Conservation (phyloP, 2,113 vertebrate genomes). For the Gallinago undulata region DNA sequence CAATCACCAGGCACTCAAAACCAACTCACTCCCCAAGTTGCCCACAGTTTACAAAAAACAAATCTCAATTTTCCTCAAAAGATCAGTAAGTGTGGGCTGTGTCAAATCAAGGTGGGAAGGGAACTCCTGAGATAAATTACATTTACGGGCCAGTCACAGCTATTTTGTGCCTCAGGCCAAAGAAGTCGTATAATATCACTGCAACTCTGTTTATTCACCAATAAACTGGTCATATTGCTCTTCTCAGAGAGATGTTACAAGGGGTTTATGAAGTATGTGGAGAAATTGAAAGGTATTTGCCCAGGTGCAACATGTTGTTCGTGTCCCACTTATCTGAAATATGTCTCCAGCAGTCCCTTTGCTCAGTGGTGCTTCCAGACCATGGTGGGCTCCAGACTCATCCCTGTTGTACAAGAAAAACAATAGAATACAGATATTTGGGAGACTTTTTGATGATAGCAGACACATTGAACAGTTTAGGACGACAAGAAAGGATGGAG, state of each 20-base stretch:
- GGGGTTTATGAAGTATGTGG: not conserved
- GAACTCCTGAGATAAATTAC: not conserved
- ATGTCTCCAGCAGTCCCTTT: not conserved
- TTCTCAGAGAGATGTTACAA: not conserved
- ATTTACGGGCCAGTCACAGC: not conserved
- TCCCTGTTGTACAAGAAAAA: not conserved
- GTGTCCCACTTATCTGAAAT: accelerated
- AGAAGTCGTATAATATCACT: not conserved
- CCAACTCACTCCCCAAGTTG: not conserved
- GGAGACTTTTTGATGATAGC: not conserved
- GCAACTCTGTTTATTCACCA: not conserved
- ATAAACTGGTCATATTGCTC: not conserved
- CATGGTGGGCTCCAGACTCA: accelerated
- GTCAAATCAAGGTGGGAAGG: not conserved
- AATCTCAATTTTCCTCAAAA: not conserved
- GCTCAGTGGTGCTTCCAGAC: not conserved
- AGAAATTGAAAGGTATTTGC: not conserved
- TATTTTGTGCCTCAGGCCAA: not conserved
- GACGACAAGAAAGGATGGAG: not conserved
- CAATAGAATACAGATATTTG: not conserved
- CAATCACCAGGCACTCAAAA: not conserved
- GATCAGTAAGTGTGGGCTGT: accelerated
- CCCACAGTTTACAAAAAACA: not conserved
- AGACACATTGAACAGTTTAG: not conserved
- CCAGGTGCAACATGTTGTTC: accelerated